Base-by-base conservation (phyloP, 2,113 vertebrate species). In the Microcebus lehilahytsara region DNA sequence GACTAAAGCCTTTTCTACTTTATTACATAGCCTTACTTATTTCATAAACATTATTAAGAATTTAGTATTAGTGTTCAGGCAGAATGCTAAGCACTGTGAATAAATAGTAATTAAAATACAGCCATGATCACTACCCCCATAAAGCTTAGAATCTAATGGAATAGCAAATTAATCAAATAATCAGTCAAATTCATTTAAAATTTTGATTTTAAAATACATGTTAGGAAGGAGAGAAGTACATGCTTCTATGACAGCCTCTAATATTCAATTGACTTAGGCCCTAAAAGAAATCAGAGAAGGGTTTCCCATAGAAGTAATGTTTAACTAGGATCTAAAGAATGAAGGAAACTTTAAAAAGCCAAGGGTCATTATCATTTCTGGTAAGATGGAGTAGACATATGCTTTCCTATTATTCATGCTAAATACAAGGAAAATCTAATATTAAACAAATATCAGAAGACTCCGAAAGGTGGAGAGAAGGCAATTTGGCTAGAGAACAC, bases 41-140 rank as follows among this genome's bases (percentile, higher is more conserved):
- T 77, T 30, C 72, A 60, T n/a, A 95, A 92, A 89, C 69, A 77
- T 94, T 56, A 85, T 40, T 89, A 78, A 81, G 27, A 89, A 13
- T 71, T 23, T 77, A 62, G 51, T 49, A 81, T 42, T 66, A 92
- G 74, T 85, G 32, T n/a, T 16, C 32, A 72, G 23, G 4, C 14
- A 78, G 46, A 92, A n/a, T 69, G 17, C 25, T 86, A 78, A 66
- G 13, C 32, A 85, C 19, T 62, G 0, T 91, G 11, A 67, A 80
- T 37, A 85, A 93, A 92, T 51, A 3, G 0, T 80, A 69, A 66
- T 60, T 80, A 74, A 78, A 66, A 78, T 32, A 78, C 17, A 74
- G 32, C 6, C 69, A 78, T 22, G 79, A 60, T 66, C 56, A 87
- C 25, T 27, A 67, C 22, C 23, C 30, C 46, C 20, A 74, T 88